phyloP scores from a whole-genome alignment of 23 tunicate species.

The Oikopleura dioica region DNA sequence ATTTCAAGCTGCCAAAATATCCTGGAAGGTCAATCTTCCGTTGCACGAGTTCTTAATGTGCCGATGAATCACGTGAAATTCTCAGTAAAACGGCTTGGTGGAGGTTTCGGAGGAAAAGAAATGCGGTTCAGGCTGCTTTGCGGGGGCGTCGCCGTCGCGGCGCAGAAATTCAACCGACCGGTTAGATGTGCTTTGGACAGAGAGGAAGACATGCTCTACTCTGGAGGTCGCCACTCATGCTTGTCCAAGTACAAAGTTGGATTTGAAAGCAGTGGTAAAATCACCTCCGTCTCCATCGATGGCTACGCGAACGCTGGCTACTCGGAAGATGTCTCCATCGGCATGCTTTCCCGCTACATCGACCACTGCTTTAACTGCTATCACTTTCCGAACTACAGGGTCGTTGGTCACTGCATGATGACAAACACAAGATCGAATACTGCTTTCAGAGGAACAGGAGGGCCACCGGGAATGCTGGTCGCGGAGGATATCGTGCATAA shows the following conservation, averaged over 20 bases:
- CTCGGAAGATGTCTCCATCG: conserved; percentile 24
- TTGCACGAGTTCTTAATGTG: conserved; percentile 32
- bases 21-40: conserved; percentile 18
- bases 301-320: conserved; percentile 29
- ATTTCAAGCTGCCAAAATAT: conserved; percentile 41
- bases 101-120: conserved; percentile 82
- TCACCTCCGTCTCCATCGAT: background rate
- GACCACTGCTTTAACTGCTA: background rate
- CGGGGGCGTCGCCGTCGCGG: conserved; percentile 38
- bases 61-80: conserved; percentile 24
- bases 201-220: conserved; percentile 46
- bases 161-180: conserved; percentile 51
- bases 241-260: conserved; percentile 61
- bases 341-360: conserved; percentile 11
- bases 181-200: conserved; percentile 41
- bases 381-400: conserved; percentile 16
- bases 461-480: conserved; percentile 24
- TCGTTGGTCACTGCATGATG: conserved; percentile 17
- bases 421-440: conserved; percentile 60
- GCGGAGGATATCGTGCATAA: conserved; percentile 17
- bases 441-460: conserved; percentile 69
- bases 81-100: conserved; percentile 53
- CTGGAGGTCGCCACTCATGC: conserved; percentile 55
- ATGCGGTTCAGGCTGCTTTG: conserved; percentile 16
- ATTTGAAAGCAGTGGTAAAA: conserved; percentile 30